Evolutionary conservation across 2,797 vertebrate species (phyloP).

Genomic region (Xenentodon cancila): DNA sequence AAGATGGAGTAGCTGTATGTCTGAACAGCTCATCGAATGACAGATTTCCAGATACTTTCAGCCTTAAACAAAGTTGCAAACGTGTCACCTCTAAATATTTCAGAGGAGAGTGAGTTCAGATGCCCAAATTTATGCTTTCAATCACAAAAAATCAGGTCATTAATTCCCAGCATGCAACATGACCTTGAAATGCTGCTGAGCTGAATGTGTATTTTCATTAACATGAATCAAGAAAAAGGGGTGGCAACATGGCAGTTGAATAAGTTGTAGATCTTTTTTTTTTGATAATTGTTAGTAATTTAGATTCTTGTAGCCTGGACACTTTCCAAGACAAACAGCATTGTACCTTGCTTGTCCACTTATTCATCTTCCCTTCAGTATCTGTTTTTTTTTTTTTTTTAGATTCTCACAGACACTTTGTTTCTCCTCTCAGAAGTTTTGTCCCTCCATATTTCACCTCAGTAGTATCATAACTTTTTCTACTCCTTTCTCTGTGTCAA

Average conservation of each 20-base stretch:
- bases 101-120: too few relatives aligned
- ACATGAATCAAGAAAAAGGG: too few relatives aligned
- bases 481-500: neutral
- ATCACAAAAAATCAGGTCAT: too few relatives aligned
- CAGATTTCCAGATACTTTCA: too few relatives aligned
- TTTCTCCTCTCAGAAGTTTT: neutral
- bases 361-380: slow-evolving; percentile 3
- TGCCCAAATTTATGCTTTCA: too few relatives aligned
- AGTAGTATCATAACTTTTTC: slow-evolving; percentile 1
- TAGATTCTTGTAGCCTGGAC: neutral
- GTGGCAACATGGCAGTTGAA: too few relatives aligned
- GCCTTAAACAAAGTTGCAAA: too few relatives aligned
- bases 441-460: neutral
- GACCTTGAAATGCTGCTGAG: neutral
- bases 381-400: slow-evolving; percentile 1
- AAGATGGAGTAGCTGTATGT: too few relatives aligned
- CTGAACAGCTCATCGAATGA: too few relatives aligned
- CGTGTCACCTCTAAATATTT: too few relatives aligned
- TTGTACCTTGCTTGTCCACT: neutral
- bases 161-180: too few relatives aligned
- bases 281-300: neutral
- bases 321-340: neutral
- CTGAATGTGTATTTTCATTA: neutral
- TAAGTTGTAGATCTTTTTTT: neutral
- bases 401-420: neutral